Percentiles rank a stretch among this genome's conserved stretches.
phyloP scores from a whole-genome alignment of 2,113 vertebrate genomes.

The Psettodes erumei region DNA sequence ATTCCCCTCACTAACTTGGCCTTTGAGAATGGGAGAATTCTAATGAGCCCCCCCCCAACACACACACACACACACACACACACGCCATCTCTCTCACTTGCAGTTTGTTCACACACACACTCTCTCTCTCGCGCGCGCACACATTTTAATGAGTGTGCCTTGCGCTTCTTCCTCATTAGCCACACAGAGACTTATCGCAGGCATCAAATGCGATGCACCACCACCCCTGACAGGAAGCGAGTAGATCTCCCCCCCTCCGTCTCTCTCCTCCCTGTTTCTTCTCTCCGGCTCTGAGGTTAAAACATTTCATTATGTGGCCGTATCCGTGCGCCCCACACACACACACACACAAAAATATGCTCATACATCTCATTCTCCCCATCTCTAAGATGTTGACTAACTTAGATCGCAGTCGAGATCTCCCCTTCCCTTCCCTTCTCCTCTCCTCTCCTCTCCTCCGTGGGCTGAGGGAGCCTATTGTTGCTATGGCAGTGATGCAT shows the following conservation, averaged over 20 bases:
- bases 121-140: constrained; percentile 26
- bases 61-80: constrained; percentile 10
- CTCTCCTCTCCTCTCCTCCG: too few species aligned
- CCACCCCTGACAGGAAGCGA: constrained; percentile 67
- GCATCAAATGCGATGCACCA: constrained; percentile 77
- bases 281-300: constrained; percentile 64
- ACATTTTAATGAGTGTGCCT: constrained; percentile 79
- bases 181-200: constrained; percentile 75
- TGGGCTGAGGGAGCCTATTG: constrained; percentile 57
- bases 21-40: constrained; percentile 76
- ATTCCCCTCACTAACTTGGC: constrained; percentile 73
- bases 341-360: constrained; percentile 21
- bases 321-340: constrained; percentile 27
- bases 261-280: constrained; percentile 19
- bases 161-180: constrained; percentile 80
- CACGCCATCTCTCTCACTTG: neutral
- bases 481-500: constrained; percentile 72
- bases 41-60: constrained; percentile 74
- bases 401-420: constrained; percentile 45
- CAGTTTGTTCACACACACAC: neutral
- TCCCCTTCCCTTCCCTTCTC: constrained; percentile 31
- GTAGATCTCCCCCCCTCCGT: constrained; percentile 30
- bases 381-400: constrained; percentile 59
- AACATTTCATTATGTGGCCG: constrained; percentile 61
- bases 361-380: constrained; percentile 12